phyloP scores from a whole-genome alignment of 2,113 vertebrate genomes.

The Chionis minor region DNA sequence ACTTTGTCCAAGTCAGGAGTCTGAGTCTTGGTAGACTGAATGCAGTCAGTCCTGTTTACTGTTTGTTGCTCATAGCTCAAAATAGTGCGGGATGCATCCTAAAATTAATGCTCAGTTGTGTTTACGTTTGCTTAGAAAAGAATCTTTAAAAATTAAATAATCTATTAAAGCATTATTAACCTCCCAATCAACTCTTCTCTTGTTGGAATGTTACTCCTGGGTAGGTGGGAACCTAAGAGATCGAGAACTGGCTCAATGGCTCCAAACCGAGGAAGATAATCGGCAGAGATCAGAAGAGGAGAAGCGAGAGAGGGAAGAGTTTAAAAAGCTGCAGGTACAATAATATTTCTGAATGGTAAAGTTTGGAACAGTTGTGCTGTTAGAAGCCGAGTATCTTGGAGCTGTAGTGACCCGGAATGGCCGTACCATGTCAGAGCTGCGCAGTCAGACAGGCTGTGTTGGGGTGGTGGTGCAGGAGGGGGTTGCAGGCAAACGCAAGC shows the following conservation, averaged over 20 bases:
- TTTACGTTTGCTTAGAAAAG: not conserved
- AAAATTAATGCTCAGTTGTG: not conserved
- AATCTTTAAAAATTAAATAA: not conserved
- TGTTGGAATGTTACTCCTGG: not conserved
- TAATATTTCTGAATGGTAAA: not conserved
- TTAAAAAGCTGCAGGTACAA: slow-evolving; percentile 87
- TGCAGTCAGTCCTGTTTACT: not conserved
- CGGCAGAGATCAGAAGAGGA: slow-evolving; percentile 72
- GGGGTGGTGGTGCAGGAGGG: not conserved
- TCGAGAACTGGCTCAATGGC: slow-evolving; percentile 78
- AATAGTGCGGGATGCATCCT: not conserved
- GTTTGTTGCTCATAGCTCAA: not conserved
- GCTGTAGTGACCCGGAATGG: not conserved
- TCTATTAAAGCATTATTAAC: not conserved
- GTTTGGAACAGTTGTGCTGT: not conserved
- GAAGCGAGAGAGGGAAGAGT: slow-evolving; percentile 80
- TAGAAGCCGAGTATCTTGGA: not conserved
- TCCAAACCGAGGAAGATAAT: slow-evolving; percentile 85
- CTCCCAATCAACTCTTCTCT: not conserved
- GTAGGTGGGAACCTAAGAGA: slow-evolving; percentile 68
- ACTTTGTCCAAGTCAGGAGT: not conserved
- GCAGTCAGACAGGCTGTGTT: not conserved
- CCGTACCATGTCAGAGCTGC: not conserved
- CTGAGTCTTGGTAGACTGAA: not conserved
- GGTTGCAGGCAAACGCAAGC: not conserved